These are phyloP conservation scores for Channallabes apus DNA, from an alignment of 2,797 vertebrate species.

Conservation along the genomic window DNA sequence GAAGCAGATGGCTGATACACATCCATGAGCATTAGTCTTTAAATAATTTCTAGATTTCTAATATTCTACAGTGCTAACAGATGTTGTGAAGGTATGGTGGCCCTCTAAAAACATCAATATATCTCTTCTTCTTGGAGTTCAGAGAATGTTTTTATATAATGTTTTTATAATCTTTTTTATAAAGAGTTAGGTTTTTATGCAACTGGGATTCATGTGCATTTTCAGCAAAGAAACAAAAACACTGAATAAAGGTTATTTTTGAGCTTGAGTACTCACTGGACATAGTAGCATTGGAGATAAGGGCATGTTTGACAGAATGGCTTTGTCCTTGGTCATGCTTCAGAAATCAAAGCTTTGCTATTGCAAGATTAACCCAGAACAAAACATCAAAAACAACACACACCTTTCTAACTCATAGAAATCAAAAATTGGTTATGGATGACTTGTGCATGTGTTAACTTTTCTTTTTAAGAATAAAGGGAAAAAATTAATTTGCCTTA, in stretches of 20 bases:
- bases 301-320: background rate
- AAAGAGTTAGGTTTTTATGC: background rate
- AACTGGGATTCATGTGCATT: background rate
- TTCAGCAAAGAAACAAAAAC: background rate
- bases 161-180: no score
- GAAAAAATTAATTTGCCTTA: background rate
- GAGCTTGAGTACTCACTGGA: background rate
- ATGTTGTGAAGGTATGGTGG: background rate
- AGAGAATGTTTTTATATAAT: background rate
- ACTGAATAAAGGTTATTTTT: background rate
- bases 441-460: background rate
- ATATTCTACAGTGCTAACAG: no score
- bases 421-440: background rate
- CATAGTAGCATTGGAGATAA: background rate
- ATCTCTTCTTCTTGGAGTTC: background rate
- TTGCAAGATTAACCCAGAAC: background rate
- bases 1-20: background rate
- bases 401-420: background rate
- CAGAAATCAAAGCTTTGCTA: background rate
- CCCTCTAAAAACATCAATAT: background rate
- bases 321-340: background rate
- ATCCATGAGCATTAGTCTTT: background rate
- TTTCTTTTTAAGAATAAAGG: background rate
- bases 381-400: background rate
- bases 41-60: background rate